Conservation (phyloP, 1,140 invertebrate genomes). For the Babylonia areolata region DNA sequence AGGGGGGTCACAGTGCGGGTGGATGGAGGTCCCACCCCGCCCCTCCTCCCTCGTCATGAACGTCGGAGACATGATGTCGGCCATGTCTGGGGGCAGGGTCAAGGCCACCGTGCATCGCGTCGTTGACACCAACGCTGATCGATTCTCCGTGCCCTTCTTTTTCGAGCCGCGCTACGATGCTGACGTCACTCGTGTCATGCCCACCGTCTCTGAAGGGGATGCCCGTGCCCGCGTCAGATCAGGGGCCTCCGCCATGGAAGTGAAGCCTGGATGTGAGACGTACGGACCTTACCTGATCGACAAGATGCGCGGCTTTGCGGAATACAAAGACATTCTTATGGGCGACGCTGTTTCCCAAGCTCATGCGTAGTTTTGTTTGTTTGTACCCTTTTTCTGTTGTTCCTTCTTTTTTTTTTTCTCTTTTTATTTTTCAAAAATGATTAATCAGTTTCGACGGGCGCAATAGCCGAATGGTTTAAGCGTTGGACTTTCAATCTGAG, state of each 20-base stretch:
- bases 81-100: conserved; percentile 57
- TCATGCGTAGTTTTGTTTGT: no score
- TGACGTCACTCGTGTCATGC: conserved; percentile 49
- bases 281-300: conserved; percentile 40
- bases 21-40: conserved; percentile 53
- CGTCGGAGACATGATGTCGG: conserved; percentile 61
- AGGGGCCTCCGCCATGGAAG: background rate
- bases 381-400: no score
- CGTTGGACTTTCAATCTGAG: no score
- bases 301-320: conserved; percentile 35
- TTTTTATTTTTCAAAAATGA: no score
- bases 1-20: no score
- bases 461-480: no score
- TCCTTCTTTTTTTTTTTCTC: no score
- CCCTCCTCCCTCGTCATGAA: conserved; percentile 66
- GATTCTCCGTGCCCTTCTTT: conserved; percentile 64
- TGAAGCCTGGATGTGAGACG: background rate
- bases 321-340: conserved; percentile 42
- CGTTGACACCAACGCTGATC: conserved; percentile 56
- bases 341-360: no score
- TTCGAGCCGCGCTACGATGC: conserved; percentile 55
- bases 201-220: background rate
- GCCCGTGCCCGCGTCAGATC: background rate
- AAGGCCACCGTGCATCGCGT: conserved; percentile 64
- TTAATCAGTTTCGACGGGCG: no score